Conservation (phyloP, 2,113 vertebrate genomes). For the Cranoglanis bouderius region DNA sequence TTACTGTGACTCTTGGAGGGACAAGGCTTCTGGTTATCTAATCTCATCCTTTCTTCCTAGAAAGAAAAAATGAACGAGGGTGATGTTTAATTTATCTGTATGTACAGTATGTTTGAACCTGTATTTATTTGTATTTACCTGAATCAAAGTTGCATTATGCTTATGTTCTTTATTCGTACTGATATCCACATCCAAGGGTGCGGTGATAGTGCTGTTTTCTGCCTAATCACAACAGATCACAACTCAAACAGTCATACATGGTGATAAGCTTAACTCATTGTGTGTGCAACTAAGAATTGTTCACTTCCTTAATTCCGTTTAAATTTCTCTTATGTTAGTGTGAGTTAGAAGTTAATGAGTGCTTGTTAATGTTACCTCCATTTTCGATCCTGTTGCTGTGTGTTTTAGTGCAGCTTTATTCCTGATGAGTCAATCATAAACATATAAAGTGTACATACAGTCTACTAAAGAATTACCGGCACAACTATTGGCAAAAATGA, state of each 20-base stretch:
- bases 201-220: slow-evolving; percentile 35
- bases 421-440: slow-evolving; percentile 64
- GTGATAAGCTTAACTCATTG: slow-evolving; percentile 6
- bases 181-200: not conserved
- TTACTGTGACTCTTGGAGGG: slow-evolving; percentile 9
- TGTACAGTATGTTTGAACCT: not conserved
- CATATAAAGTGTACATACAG: not conserved
- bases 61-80: not conserved
- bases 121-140: slow-evolving; percentile 35
- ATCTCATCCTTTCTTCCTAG: slow-evolving; percentile 28
- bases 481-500: not conserved
- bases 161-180: slow-evolving; percentile 10
- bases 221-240: slow-evolving; percentile 39
- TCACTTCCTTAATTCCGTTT: slow-evolving; percentile 1
- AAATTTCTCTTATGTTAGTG: not conserved
- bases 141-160: slow-evolving; percentile 10
- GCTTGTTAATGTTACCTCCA: slow-evolving; percentile 54
- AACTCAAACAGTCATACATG: not conserved
- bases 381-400: slow-evolving; percentile 75
- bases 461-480: not conserved
- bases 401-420: slow-evolving; percentile 80
- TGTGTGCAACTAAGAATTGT: not conserved
- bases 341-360: not conserved
- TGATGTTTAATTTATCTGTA: not conserved
- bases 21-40: slow-evolving; percentile 23